phyloP scores from a whole-genome alignment of 2,113 vertebrate species.

The Aspiorhynchus laticeps region DNA sequence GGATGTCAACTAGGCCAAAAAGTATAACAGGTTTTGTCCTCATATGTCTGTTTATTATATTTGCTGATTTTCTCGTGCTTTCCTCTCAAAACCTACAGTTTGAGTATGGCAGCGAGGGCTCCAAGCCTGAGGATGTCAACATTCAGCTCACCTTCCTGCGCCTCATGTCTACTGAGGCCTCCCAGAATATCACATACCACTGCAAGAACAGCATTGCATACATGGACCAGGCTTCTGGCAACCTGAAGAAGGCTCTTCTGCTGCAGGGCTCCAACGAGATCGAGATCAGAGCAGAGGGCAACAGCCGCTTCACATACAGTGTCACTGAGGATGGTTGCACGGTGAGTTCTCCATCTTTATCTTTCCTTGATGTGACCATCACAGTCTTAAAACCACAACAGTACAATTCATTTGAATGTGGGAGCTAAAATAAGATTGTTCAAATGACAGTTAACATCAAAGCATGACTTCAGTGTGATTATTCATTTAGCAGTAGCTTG shows the following conservation, averaged over 20 bases:
- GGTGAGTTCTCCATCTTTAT: slow-evolving; percentile 74
- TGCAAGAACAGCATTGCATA: slow-evolving; percentile 99
- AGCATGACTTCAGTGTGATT: neutral
- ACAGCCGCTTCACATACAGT: slow-evolving; percentile 96
- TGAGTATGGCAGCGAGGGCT: slow-evolving; percentile 88
- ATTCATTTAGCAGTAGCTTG: neutral
- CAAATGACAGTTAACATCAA: neutral
- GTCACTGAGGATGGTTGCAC: slow-evolving; percentile 93
- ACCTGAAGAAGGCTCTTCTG: slow-evolving; percentile 95
- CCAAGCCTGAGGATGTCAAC: slow-evolving; percentile 88
- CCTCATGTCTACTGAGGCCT: slow-evolving; percentile 95
- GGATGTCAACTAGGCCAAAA: neutral
- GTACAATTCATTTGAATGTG: neutral
- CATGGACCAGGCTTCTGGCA: slow-evolving; percentile 90
- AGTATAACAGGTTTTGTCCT: neutral
- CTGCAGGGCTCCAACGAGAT: slow-evolving; percentile 98
- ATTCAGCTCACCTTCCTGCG: slow-evolving; percentile 99
- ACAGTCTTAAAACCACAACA: neutral
- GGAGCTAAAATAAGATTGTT: neutral
- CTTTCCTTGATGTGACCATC: neutral
- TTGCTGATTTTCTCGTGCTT: neutral
- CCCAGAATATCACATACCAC: slow-evolving; percentile 99
- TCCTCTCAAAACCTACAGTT: slow-evolving; percentile 76
- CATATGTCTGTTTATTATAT: neutral
- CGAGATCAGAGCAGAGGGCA: slow-evolving; percentile 98